Base-by-base conservation (phyloP, 1,140 invertebrate genomes). In the Sinella curviseta region DNA sequence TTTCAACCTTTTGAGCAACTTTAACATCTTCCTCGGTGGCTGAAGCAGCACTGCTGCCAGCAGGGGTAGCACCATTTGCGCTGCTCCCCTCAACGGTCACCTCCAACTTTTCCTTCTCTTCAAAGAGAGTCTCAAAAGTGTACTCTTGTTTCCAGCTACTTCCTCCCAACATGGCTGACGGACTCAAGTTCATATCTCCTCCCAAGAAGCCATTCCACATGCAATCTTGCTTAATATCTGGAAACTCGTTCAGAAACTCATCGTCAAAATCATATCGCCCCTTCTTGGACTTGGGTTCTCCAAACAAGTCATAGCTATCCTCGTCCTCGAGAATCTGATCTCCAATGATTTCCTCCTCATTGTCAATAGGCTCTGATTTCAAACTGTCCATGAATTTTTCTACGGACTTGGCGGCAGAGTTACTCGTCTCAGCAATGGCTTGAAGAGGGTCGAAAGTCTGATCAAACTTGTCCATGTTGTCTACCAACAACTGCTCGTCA, bases 171-270 rank as follows among this genome's bases (percentile, higher is more conserved):
- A 70, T 33, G 4, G 57, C 57, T 16, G 16, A n/a, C 14, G 65
- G 65, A 4, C 3, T 31, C n/a, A 70, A 31, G 8, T 70, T 30
- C 26, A 33, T 31, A 30, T 70, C 48, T 34, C 26, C 77, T 14
- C 31, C 39, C 54, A 78, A 79, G 54, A 77, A 60, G 0, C 82
- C 78, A 28, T 78, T 78, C 82, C 82, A 83, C 82, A 83, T 83
- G 35, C 82, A 83, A 65, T 83, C 82, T 65, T 81, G 77, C 31
- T 83, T 83, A 28, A 81, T 78, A 39, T 82, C 73, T 20, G 48
- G 35, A 28, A 70, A 31, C 31, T 33, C 65, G n/a, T 30, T 70
- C 8, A 70, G 31, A 33, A 70, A 70, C 65, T 70, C 65, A 70
- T 70, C 65, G 65, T 70, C 65, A 3, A 70, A 70, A 70, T 70